Conservation (phyloP, 1,140 invertebrate genomes). For the Brachionus calyciflorus region DNA sequence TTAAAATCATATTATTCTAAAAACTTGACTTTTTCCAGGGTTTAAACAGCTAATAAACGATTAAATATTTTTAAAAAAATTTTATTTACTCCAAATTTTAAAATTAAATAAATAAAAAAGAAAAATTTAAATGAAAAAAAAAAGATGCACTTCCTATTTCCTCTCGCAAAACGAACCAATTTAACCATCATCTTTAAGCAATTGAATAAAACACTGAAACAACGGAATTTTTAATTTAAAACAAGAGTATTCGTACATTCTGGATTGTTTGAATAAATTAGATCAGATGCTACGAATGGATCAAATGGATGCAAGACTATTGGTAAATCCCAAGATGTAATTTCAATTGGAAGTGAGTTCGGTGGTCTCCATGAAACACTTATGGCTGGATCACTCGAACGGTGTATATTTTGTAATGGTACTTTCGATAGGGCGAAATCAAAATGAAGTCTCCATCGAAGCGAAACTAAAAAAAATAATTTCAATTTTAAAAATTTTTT, state of each 20-base stretch:
- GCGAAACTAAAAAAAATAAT: constrained; percentile 67
- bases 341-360: constrained; percentile 80
- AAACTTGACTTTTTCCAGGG: too few relatives aligned
- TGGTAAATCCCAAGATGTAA: constrained; percentile 95
- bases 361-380: constrained; percentile 76
- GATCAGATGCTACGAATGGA: constrained; percentile 37
- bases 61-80: too few relatives aligned
- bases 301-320: constrained; percentile 60
- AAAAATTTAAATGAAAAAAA: too few relatives aligned
- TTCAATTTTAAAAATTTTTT: background rate
- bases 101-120: too few relatives aligned
- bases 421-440: constrained; percentile 79
- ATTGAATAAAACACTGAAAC: background rate
- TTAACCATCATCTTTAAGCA: background rate
- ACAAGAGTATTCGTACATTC: background rate
- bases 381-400: constrained; percentile 55
- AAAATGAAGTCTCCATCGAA: constrained; percentile 90
- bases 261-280: constrained; percentile 3
- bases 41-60: too few relatives aligned
- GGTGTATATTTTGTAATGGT: constrained; percentile 50
- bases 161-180: too few relatives aligned
- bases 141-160: too few relatives aligned
- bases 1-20: too few relatives aligned
- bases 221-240: constrained; percentile 7
- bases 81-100: too few relatives aligned